Base-by-base conservation (phyloP, 2,888 invertebrate genomes). In the Ophraella communa region DNA sequence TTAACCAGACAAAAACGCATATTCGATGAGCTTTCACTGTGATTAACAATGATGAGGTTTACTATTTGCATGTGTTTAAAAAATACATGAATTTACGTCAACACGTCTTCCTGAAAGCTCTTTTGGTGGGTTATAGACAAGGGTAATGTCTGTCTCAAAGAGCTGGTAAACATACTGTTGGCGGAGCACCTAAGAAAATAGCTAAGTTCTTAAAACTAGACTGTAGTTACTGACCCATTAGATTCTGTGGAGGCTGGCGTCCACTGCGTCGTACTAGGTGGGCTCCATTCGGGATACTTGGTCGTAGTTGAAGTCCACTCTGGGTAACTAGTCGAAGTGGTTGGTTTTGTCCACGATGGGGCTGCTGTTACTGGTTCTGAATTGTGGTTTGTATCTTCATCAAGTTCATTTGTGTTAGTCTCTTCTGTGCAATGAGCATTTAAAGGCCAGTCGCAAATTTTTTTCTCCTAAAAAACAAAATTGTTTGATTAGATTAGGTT, bases 401-500 rank as follows among this genome's bases (percentile, higher is more conserved):
- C 68, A 1, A 60, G 53, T 18, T 61, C 66, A 23, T 49, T 66
- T 39, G 69, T 68, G 33, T 69, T 66, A 14, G 63, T 63, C 35
- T 67, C 67, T 51, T 71, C 64, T 18, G 72, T 83, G 73, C 92
- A 92, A 66, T 87, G 84, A 0, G 91, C 88, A 64, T 84, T 85
- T 27, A 79, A 81, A 0, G 92, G 91, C 92, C 92, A 92, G 75
- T 92, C 91, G 72, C 92, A 92, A 55, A 87, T 87, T 76, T 87
- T 86, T 69, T 84, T 83, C 7, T 86, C 86, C 85, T 88, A 72
- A 42, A 77, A n/a, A n/a, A n/a, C n/a, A n/a, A n/a, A n/a, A n/a
- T n/a, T n/a, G n/a, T n/a, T n/a, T n/a, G n/a, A n/a, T n/a, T n/a
- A n/a, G n/a, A 73, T 64, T 39, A 47, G 35, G 14, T 39, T 14